phyloP scores from a whole-genome alignment of 2,113 vertebrate genomes.

The Noturus placidus region DNA sequence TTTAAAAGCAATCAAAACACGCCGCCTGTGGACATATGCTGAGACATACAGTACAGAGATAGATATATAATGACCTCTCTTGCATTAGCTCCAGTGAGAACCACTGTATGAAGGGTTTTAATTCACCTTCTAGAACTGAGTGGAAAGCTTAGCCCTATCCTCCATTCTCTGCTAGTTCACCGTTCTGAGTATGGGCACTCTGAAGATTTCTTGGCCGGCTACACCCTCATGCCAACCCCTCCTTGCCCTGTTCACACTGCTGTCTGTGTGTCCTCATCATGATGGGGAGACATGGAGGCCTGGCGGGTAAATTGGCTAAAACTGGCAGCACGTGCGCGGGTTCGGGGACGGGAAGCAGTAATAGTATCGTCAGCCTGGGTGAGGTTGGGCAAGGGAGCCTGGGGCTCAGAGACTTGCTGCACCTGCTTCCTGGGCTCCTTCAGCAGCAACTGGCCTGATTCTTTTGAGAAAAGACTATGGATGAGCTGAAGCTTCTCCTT shows the following conservation, averaged over 20 bases:
- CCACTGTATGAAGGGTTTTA: slow-evolving; percentile 29
- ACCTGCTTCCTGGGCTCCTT: slow-evolving; percentile 48
- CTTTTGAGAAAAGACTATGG: slow-evolving; percentile 73
- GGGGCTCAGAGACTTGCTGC: slow-evolving; percentile 43
- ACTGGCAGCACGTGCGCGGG: slow-evolving; percentile 77
- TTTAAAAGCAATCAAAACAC: slow-evolving; percentile 37
- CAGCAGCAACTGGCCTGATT: slow-evolving; percentile 39
- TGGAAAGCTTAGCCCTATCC: slow-evolving; percentile 30
- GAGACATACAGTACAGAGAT: slow-evolving; percentile 48
- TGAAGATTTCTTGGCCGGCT: slow-evolving; percentile 23
- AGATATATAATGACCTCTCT: slow-evolving; percentile 43
- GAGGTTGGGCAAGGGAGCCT: slow-evolving; percentile 60
- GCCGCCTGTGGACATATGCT: slow-evolving; percentile 42
- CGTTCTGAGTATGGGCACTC: slow-evolving; percentile 16
- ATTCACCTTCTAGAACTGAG: slow-evolving; percentile 13
- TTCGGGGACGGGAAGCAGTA: slow-evolving; percentile 49
- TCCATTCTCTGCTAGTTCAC: slow-evolving; percentile 16
- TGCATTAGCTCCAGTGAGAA: slow-evolving; percentile 32
- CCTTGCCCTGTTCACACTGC: slow-evolving; percentile 77
- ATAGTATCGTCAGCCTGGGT: slow-evolving; percentile 35
- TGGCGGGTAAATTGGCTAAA: slow-evolving; percentile 75
- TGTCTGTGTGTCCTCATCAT: slow-evolving; percentile 78
- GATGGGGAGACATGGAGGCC: slow-evolving; percentile 55
- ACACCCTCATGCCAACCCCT: slow-evolving; percentile 23
- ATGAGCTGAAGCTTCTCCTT: slow-evolving; percentile 80